phyloP scores from a whole-genome alignment of 2,888 invertebrate species.

The Sphaeridia pumilis region DNA sequence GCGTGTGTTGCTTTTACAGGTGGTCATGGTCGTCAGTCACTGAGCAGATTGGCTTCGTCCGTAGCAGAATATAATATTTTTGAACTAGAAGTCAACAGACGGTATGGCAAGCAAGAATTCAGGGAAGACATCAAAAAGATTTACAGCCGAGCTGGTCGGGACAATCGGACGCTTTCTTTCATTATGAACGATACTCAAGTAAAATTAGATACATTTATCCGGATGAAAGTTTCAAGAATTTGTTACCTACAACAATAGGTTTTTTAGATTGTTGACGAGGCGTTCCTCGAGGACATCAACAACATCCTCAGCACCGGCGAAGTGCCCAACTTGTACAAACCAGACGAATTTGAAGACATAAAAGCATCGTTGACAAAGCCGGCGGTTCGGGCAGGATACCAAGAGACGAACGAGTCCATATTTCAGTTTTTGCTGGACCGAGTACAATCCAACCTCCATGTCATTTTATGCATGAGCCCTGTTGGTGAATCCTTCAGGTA shows the following conservation, averaged over 20 bases:
- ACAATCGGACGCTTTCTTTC: conserved; percentile 62
- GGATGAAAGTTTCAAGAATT: not conserved
- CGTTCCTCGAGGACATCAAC: conserved; percentile 77
- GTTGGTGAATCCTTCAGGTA: conserved; percentile 63
- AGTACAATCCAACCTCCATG: conserved; percentile 62
- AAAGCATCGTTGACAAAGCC: conserved; percentile 50
- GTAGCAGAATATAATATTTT: conserved; percentile 67
- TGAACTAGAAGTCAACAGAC: conserved; percentile 64
- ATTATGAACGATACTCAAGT: conserved; percentile 72
- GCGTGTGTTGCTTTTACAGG: conserved; percentile 42
- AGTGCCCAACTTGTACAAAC: conserved; percentile 72
- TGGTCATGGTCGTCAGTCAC: conserved; percentile 71
- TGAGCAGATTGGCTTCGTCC: conserved; percentile 63
- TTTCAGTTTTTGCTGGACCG: conserved; percentile 66
- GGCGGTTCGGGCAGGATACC: conserved; percentile 47
- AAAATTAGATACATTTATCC: not conserved
- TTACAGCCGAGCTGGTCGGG: conserved; percentile 61
- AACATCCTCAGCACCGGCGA: conserved; percentile 79
- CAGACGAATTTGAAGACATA: conserved; percentile 77
- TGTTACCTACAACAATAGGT: conserved; percentile 1
- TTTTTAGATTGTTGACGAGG: conserved; percentile 56
- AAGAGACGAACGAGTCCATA: conserved; percentile 55
- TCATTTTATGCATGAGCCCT: conserved; percentile 77
- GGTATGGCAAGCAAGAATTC: conserved; percentile 64
- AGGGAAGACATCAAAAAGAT: conserved; percentile 66